phyloP scores from a whole-genome alignment of 2,113 vertebrate genomes.

The Toxotes jaculatrix region DNA sequence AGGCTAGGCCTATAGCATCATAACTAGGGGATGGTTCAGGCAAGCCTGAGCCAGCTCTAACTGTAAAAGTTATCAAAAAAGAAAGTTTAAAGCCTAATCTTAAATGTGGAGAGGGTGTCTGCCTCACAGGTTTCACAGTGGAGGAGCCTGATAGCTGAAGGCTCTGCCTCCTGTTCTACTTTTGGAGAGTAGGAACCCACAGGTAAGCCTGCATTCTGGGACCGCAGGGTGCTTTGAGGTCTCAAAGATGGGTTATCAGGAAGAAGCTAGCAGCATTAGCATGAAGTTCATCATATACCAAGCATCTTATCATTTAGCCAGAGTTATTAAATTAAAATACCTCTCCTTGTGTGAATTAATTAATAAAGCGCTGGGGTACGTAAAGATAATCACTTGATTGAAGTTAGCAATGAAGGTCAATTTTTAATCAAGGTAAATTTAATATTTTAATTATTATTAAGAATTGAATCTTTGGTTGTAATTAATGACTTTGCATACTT shows the following conservation, averaged over 20 bases:
- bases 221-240: no score
- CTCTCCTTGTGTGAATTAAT: conserved; percentile 42
- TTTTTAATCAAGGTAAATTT: conserved; percentile 48
- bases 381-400: conserved; percentile 43
- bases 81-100: no score
- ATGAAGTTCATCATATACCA: conserved; percentile 1
- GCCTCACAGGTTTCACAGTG: no score
- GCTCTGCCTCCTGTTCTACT: no score
- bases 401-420: conserved; percentile 51
- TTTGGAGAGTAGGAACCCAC: no score
- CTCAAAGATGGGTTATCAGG: conserved; percentile 7
- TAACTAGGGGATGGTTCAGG: no score
- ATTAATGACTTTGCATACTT: conserved; percentile 49
- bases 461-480: conserved; percentile 61
- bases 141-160: no score
- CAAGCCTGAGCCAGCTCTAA: no score
- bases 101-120: no score
- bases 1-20: no score
- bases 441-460: conserved; percentile 29
- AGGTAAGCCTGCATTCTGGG: no score
- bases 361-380: conserved; percentile 14
- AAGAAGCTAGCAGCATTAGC: not conserved
- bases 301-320: conserved; percentile 13
- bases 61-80: no score
- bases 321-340: conserved; percentile 48